A percentile compares a stretch with the other conserved stretches of the same genome.
phyloP scores from a whole-genome alignment of 2,797 vertebrate species.

The Knipowitschia caucasica region DNA sequence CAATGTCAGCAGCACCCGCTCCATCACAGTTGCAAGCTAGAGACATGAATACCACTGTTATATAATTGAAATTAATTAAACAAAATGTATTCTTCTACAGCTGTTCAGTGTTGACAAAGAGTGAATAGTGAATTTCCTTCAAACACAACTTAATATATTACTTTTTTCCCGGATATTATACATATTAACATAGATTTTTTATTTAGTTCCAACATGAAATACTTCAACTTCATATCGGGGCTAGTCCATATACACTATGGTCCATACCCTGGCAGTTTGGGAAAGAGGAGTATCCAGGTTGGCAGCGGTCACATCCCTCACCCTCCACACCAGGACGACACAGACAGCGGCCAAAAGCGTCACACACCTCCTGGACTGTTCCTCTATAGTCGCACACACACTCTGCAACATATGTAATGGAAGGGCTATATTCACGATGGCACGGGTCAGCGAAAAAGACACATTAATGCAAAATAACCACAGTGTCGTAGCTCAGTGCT shows the following conservation, averaged over 20 bases:
- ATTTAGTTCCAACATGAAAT: neutral
- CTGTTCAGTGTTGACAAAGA: neutral
- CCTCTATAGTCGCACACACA: conserved; percentile 80
- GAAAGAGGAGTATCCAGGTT: conserved; percentile 76
- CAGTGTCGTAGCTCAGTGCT: too few relatives aligned
- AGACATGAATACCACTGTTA: neutral
- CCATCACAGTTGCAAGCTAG: conserved; percentile 71
- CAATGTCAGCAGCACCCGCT: conserved; percentile 61
- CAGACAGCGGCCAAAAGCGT: conserved; percentile 76
- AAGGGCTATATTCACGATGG: neutral
- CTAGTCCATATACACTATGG: too few relatives aligned
- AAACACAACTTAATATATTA: too few relatives aligned
- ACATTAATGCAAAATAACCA: too few relatives aligned
- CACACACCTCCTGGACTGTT: conserved; percentile 70
- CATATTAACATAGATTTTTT: too few relatives aligned
- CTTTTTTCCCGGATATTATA: too few relatives aligned
- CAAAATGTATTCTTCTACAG: neutral
- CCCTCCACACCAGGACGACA: conserved; percentile 78
- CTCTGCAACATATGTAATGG: conserved; percentile 54
- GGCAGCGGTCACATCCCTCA: conserved; percentile 78
- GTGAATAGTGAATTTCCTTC: too few relatives aligned
- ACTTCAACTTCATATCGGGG: neutral
- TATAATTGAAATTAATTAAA: neutral
- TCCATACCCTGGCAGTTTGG: conserved; percentile 82
- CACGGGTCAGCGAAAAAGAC: neutral